Base-by-base conservation (phyloP, 2,797 vertebrate genomes). In the Melanotaenia pygmaea region DNA sequence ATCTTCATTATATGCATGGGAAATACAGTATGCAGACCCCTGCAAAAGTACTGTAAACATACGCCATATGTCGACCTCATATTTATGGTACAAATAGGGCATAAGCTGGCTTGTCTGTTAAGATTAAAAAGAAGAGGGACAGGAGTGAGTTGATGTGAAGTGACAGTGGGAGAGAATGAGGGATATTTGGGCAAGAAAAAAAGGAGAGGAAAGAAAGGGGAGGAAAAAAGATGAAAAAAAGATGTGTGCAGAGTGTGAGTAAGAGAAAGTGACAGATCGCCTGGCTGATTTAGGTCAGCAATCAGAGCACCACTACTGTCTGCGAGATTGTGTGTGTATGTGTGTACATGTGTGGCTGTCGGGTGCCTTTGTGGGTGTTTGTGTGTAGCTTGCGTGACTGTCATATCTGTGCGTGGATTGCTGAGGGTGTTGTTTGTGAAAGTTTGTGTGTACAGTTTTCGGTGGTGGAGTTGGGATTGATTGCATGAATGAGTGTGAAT, bases 231-330 rank as follows among this genome's bases (percentile, higher is more conserved):
- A 65, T 16, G 18, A 50, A 67, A 84, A 86, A 88, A 80, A 83
- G 83, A 83, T 91, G 86, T 91, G 90, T 92, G 90, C 74, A 40
- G 79, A 87, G 93, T 93, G 92, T 93, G 90, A 94, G 87, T 94
- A 93, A 94, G 82, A 91, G 88, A 93, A 93, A 93, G 91, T 92
- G 92, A 94, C 92, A 93, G 91, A 90, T 92, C 87, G 84, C 86
- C 89, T 57, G 79, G 77, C 85, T 79, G 87, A 94, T 94, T 90
- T 92, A 94, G 93, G 94, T 94, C 93, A 94, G 84, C 91, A 93
- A 90, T 91, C 91, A 90, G 84, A 93, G 87, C 84, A 13, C 63
- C 38, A 76, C 84, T 80, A 83, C 87, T 90, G 90, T 92, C 87
- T 86, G 87, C 4, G 76, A 82, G 86, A 82, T 81, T 81, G 86